These are phyloP conservation scores for Balaenoptera acutorostrata DNA, from an alignment of 2,113 vertebrate genomes.

Conservation along the genomic window DNA sequence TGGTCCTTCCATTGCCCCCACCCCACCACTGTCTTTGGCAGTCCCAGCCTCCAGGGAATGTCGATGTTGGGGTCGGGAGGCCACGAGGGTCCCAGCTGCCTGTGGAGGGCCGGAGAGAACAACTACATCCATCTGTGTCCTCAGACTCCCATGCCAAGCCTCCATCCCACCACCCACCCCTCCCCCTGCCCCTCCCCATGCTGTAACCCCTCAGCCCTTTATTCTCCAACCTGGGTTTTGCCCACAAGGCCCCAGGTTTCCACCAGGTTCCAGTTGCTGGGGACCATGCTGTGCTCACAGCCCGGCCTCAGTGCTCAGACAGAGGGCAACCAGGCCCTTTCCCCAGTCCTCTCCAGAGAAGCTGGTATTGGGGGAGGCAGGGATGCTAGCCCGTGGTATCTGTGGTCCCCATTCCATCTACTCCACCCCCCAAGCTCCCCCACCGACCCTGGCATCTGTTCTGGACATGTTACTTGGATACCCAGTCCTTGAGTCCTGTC, in stretches of 20 bases:
- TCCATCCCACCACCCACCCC: neutral
- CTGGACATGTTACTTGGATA: neutral
- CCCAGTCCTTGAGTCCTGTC: neutral
- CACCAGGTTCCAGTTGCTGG: neutral
- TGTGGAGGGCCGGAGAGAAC: neutral
- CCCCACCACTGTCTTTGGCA: neutral
- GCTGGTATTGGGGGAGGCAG: neutral
- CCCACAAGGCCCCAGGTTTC: neutral
- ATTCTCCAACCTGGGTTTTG: neutral
- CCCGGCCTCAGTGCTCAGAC: neutral
- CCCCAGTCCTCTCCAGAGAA: neutral
- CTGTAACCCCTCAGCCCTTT: neutral
- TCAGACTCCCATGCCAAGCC: neutral
- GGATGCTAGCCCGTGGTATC: neutral
- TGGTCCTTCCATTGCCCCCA: neutral
- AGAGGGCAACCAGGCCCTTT: neutral
- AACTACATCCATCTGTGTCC: neutral
- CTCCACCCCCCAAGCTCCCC: neutral
- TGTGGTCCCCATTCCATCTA: neutral
- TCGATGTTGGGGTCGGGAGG: neutral
- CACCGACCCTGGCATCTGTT: neutral
- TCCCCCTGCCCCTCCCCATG: accelerated
- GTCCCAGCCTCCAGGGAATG: neutral
- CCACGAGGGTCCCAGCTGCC: neutral
- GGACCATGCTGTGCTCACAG: neutral